Percentiles rank a stretch among this genome's conserved stretches.
Conservation (phyloP, 2,888 invertebrate species). For the Sarcophaga carnaria region DNA sequence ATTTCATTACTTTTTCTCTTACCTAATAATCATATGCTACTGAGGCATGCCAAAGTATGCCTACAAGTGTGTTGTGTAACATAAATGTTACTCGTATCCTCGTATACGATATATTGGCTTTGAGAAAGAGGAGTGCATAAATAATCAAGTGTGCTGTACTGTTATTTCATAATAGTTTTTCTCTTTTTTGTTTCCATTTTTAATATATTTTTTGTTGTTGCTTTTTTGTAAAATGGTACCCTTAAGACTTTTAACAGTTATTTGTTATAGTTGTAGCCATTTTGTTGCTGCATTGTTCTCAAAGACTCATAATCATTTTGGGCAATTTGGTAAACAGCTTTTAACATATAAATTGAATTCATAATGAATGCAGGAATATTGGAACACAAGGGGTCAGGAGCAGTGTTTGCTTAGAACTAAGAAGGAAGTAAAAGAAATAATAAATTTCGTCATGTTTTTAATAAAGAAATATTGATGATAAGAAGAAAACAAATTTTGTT, state of each 20-base stretch:
- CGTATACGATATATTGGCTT: slow-evolving; percentile 29
- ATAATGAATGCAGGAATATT: slow-evolving; percentile 24
- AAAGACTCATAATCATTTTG: slow-evolving; percentile 34
- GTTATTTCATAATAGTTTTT: slow-evolving; percentile 20
- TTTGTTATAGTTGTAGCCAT: slow-evolving; percentile 20
- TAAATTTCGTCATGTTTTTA: too few relatives aligned
- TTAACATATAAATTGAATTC: slow-evolving; percentile 39
- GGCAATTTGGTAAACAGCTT: slow-evolving; percentile 52
- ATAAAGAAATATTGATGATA: too few relatives aligned
- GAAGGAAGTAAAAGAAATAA: too few relatives aligned
- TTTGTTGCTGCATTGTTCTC: not conserved
- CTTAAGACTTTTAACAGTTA: slow-evolving; percentile 40
- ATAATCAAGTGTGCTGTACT: slow-evolving; percentile 49
- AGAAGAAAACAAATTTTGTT: too few relatives aligned
- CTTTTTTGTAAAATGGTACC: slow-evolving; percentile 36
- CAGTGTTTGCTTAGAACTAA: too few relatives aligned
- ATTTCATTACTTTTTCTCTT: not conserved
- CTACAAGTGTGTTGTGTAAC: slow-evolving; percentile 2
- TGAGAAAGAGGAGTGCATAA: slow-evolving; percentile 49
- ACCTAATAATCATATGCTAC: slow-evolving; percentile 9
- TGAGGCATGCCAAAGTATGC: too few relatives aligned
- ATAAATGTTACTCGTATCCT: slow-evolving; percentile 3
- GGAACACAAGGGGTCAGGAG: not conserved
- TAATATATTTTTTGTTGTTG: not conserved
- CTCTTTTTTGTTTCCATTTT: slow-evolving; percentile 10